These are phyloP conservation scores for Pseudomyrmex cubaensis DNA, from an alignment of 1,140 invertebrate species.

Conservation along the genomic window DNA sequence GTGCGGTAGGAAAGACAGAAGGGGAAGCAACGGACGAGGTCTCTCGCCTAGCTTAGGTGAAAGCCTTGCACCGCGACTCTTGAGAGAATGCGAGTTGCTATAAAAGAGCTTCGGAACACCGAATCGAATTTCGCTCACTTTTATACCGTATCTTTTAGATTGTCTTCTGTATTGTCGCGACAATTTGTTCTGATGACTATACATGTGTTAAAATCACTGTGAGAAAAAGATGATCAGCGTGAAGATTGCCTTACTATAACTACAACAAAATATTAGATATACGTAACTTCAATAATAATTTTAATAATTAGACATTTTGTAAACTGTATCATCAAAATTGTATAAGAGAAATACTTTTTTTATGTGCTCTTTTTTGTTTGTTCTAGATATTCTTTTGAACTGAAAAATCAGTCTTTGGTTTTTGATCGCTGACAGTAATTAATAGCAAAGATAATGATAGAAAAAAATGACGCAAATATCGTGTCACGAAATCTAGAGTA, in stretches of 20 bases:
- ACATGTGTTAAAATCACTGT: no score
- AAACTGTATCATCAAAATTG: neutral
- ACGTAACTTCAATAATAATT: neutral
- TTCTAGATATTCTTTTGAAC: no score
- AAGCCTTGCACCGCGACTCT: constrained; percentile 73
- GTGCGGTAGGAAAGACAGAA: constrained; percentile 67
- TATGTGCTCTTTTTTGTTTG: no score
- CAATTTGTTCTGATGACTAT: neutral
- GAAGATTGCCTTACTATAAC: no score
- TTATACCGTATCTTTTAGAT: neutral
- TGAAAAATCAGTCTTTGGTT: neutral
- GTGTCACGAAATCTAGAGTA: constrained; percentile 8
- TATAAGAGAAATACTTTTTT: no score
- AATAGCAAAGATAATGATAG: neutral
- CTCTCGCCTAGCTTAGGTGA: constrained; percentile 72
- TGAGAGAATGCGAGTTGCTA: constrained; percentile 66
- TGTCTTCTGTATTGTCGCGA: neutral
- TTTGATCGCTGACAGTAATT: neutral
- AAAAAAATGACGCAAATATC: neutral
- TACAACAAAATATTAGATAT: no score
- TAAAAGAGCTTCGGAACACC: constrained; percentile 58
- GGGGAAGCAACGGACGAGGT: constrained; percentile 48
- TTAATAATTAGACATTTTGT: neutral
- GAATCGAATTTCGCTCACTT: constrained; percentile 44
- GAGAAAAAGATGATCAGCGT: no score